Percentiles rank a stretch among this genome's conserved stretches.
Conservation (phyloP, 2,113 vertebrate species). For the Emberiza fucata region DNA sequence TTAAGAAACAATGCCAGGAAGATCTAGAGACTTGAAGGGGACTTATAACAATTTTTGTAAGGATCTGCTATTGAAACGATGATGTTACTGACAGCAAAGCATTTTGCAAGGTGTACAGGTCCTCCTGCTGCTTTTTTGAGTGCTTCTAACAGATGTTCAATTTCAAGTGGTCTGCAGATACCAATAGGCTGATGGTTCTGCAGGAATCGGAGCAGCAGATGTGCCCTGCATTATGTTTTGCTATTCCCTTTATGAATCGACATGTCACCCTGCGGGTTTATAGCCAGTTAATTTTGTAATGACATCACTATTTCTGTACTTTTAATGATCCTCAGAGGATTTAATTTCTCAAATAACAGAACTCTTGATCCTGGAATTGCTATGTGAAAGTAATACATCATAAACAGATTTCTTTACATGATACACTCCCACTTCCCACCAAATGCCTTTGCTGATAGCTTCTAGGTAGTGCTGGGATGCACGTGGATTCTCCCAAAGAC, state of each 20-base stretch:
- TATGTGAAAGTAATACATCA: neutral
- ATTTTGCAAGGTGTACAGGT: conserved; percentile 41
- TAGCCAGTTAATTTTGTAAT: conserved; percentile 54
- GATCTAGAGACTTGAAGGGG: conserved; percentile 16
- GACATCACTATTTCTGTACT: conserved; percentile 50
- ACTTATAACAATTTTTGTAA: conserved; percentile 20
- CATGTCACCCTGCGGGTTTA: conserved; percentile 42
- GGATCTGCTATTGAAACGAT: neutral
- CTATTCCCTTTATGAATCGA: conserved; percentile 58
- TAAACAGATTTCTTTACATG: conserved; percentile 22
- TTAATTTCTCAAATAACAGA: conserved; percentile 55
- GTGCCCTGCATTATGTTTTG: conserved; percentile 43
- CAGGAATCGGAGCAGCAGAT: conserved; percentile 47
- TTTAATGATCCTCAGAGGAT: neutral
- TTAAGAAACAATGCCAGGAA: conserved; percentile 52
- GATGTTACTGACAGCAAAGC: conserved; percentile 34
- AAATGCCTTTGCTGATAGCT: neutral
- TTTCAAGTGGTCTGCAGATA: conserved; percentile 64
- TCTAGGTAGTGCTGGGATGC: neutral
- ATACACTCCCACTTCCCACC: neutral
- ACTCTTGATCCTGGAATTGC: conserved; percentile 29
- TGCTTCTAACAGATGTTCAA: conserved; percentile 64
- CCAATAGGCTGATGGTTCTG: conserved; percentile 43
- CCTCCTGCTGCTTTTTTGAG: conserved; percentile 61
- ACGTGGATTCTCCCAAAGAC: neutral